Evolutionary conservation across 2,797 vertebrate species (phyloP), one percentile per base, ranked within the genome.

Genomic region (Arctocebus calabarensis): DNA sequence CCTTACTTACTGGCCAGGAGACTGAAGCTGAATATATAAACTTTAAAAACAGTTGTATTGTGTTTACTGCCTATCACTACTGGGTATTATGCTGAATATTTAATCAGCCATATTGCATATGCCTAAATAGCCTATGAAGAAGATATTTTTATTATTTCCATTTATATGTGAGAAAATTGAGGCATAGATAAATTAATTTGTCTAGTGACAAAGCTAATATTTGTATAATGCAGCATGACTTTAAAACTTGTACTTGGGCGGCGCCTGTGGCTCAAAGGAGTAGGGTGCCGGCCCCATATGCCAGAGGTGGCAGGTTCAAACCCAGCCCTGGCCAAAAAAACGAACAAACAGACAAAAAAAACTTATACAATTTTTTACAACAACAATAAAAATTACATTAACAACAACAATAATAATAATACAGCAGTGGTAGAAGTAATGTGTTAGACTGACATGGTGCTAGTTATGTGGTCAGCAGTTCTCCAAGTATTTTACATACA

Each of bases 81-180:
- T n/a, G 68, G 10, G 3, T 45, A 43, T 66, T 85, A 37, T 84
- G 52, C 48, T 83, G 84, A 55, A 84, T 88, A 83, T 13, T 45
- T 77, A 66, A 16, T 77, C 12, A 55, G 23, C 57, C 34, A 70
- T 48, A 78, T 55, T 25, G 52, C 23, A 48, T 1, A 0, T 71
- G 25, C 34, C 14, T 66, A 2, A 62, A 1, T 52, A 78, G 23
- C 64, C 27, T 96, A 22, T 62, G 14, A 94, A 74, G 43, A 52
- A 59, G 45, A 37, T 91, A 27, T 91, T 96, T 90, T 62, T 86
- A 55, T 88, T 84, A 71, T 45, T 93, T 90, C 12, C 37, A 66
- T 88, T 83, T 83, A 52, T 40, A 23, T 86, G 70, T 88, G 74
- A 81, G 52, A 55, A 83, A 32, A 88, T 37, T 70, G 57, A 73